phyloP scores from a whole-genome alignment of 2,113 vertebrate species.

The Hymenochirus boettgeri region DNA sequence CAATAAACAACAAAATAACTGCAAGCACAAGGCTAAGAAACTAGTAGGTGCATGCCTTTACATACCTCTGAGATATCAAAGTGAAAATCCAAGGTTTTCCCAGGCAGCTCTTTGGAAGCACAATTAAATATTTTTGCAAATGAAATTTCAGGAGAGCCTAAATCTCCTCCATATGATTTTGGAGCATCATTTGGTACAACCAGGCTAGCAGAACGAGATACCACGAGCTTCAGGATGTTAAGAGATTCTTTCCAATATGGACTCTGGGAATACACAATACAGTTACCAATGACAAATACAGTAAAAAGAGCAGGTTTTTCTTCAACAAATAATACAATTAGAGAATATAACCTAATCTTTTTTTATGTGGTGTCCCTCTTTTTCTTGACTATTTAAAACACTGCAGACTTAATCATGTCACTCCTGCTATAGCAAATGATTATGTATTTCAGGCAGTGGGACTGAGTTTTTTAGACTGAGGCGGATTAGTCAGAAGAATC shows the following conservation, averaged over 20 bases:
- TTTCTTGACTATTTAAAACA: too few relatives aligned
- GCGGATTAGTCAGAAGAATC: too few relatives aligned
- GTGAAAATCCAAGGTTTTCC: constrained; percentile 98
- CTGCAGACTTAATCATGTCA: too few relatives aligned
- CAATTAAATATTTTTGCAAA: constrained; percentile 96
- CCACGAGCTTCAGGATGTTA: constrained; percentile 95
- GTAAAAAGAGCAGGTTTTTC: too few relatives aligned
- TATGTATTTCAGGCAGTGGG: too few relatives aligned
- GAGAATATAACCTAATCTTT: too few relatives aligned
- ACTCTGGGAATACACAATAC: constrained; percentile 69
- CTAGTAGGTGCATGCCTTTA: not conserved
- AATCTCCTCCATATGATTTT: constrained; percentile 81
- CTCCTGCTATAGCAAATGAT: too few relatives aligned
- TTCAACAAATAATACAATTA: too few relatives aligned
- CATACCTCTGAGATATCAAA: constrained; percentile 98
- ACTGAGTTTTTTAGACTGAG: too few relatives aligned
- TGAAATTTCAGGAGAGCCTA: constrained; percentile 88
- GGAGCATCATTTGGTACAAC: constrained; percentile 93
- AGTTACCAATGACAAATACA: not conserved
- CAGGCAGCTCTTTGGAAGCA: constrained; percentile 92
- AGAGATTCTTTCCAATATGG: constrained; percentile 97
- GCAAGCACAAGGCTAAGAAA: not conserved
- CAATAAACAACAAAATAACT: too few relatives aligned
- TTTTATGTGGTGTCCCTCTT: too few relatives aligned
- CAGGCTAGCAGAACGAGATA: constrained; percentile 94